phyloP scores from a whole-genome alignment of 2,888 invertebrate genomes.

The Sinelater perroti region DNA sequence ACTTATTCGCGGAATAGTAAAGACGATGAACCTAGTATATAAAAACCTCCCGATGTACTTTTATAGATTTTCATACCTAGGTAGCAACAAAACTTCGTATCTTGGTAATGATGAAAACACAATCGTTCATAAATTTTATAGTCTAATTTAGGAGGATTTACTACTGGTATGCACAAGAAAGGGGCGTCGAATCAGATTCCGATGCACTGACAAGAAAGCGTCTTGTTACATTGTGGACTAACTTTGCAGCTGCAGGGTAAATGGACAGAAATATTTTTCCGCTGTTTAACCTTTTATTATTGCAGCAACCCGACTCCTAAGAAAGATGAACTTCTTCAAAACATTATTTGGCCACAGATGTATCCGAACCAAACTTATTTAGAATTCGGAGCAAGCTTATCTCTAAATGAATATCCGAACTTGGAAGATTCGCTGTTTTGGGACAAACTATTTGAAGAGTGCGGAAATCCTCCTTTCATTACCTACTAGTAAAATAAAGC shows the following conservation, averaged over 20 bases:
- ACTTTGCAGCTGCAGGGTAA: conserved; percentile 22
- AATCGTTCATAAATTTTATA: not conserved
- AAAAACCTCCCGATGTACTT: conserved; percentile 3
- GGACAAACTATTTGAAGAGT: conserved; percentile 39
- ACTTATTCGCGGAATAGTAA: conserved; percentile 6
- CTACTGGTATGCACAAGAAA: not conserved
- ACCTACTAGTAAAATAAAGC: too few species aligned
- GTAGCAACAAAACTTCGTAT: not conserved
- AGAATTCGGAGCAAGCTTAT: conserved; percentile 41
- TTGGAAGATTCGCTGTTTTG: conserved; percentile 39
- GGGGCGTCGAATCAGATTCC: not conserved
- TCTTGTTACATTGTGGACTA: conserved; percentile 18
- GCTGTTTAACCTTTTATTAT: not conserved
- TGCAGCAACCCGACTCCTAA: conserved; percentile 17
- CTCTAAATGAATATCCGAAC: conserved; percentile 36
- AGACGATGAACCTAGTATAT: not conserved
- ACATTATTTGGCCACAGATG: conserved; percentile 16
- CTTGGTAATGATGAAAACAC: conserved; percentile 10
- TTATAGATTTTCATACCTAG: conserved; percentile 15
- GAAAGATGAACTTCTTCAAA: conserved; percentile 10
- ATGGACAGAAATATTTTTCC: conserved; percentile 10
- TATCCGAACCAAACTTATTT: conserved; percentile 42
- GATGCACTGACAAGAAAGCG: conserved; percentile 4
- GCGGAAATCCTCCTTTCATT: conserved; percentile 37
- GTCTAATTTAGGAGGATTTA: conserved; percentile 15